Percentiles rank a stretch among this genome's conserved stretches.
Conservation (phyloP, 2,797 vertebrate genomes). For the Selene dorsalis region DNA sequence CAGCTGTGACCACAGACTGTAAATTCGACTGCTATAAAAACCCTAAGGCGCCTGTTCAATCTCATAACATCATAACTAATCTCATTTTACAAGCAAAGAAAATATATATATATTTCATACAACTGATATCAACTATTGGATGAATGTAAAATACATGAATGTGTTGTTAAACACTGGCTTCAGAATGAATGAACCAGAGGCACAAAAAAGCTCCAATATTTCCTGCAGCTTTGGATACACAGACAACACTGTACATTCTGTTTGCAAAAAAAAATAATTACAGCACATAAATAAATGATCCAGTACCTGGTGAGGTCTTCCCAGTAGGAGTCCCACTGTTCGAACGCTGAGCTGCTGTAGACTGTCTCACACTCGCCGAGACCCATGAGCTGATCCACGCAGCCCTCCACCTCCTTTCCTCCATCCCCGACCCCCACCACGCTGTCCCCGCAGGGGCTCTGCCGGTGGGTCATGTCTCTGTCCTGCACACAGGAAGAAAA, state of each 20-base stretch:
- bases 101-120: not conserved
- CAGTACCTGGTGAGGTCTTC: constrained; percentile 94
- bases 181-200: too few relatives aligned
- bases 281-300: constrained; percentile 32
- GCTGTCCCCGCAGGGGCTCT: constrained; percentile 92
- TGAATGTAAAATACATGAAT: too few relatives aligned
- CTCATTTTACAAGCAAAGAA: not conserved
- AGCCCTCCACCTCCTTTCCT: constrained; percentile 92
- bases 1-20: not conserved
- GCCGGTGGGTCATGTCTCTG: constrained; percentile 94
- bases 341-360: constrained; percentile 91
- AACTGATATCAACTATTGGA: too few relatives aligned
- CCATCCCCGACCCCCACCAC: constrained; percentile 76
- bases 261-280: constrained; percentile 13
- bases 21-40: constrained; percentile 15
- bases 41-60: constrained; percentile 19
- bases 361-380: constrained; percentile 91
- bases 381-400: constrained; percentile 91
- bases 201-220: too few relatives aligned
- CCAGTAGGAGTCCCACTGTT: constrained; percentile 99
- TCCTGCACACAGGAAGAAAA: constrained; percentile 83
- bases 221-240: not conserved
- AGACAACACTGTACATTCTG: not conserved
- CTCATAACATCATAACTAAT: not conserved
- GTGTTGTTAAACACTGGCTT: too few relatives aligned